Evolutionary conservation across 2,113 vertebrate species (phyloP).

Genomic region (Myrmecophaga tridactyla): DNA sequence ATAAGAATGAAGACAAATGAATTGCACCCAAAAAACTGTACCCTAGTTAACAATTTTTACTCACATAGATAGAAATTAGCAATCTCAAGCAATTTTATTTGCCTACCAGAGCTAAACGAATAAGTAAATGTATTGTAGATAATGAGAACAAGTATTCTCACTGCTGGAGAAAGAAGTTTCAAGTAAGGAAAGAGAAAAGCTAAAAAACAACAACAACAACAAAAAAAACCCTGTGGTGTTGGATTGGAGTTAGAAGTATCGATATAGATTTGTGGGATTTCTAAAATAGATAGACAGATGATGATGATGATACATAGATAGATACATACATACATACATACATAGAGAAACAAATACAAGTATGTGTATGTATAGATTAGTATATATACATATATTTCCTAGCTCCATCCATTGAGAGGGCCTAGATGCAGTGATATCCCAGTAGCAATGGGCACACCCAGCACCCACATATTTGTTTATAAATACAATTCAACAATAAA

Average conservation of each 20-base stretch:
- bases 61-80: neutral
- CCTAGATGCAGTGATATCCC: neutral
- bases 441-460: neutral
- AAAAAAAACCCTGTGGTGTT: neutral
- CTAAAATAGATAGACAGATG: neutral
- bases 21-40: neutral
- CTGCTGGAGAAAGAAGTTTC: neutral
- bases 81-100: neutral
- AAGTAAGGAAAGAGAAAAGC: neutral
- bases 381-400: neutral
- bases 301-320: neutral
- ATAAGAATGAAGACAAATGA: neutral
- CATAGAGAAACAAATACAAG: accelerated
- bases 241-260: neutral
- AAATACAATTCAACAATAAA: neutral
- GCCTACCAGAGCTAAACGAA: neutral
- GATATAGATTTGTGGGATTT: neutral
- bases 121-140: neutral
- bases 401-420: neutral
- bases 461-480: neutral
- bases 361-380: neutral
- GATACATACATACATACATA: neutral
- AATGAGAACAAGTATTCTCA: neutral
- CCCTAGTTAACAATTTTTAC: neutral
- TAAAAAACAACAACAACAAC: no score